Evolutionary conservation across 2,113 vertebrate genomes (phyloP).

Genomic region (western clawed frog (Xenopus tropicalis)): UCB_Xtro_10.0 CM004445.2:51310501-51311000

Average conservation of each 20-base stretch:
- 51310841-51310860: constrained; percentile 46
- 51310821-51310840: constrained; percentile 46
- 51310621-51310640: constrained; percentile 46
- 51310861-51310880: neutral
- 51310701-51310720: constrained; percentile 41
- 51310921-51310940: too few species aligned
- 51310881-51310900: too few species aligned
- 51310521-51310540: constrained; percentile 25
- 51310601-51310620: constrained; percentile 43
- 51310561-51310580: constrained; percentile 18
- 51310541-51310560: constrained; percentile 22
- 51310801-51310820: constrained; percentile 30
- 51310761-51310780: constrained; percentile 38
- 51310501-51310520: constrained; percentile 37
- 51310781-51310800: constrained; percentile 51
- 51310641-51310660: constrained; percentile 46
- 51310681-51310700: constrained; percentile 45
- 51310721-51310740: constrained; percentile 41
- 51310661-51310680: constrained; percentile 47
- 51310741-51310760: neutral
- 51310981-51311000: neutral
- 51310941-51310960: too few species aligned
- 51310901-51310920: too few species aligned
- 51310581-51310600: constrained; percentile 34
- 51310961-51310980: too few species aligned